phyloP scores from a whole-genome alignment of 2,797 vertebrate genomes.

The Sebastes umbrosus region DNA sequence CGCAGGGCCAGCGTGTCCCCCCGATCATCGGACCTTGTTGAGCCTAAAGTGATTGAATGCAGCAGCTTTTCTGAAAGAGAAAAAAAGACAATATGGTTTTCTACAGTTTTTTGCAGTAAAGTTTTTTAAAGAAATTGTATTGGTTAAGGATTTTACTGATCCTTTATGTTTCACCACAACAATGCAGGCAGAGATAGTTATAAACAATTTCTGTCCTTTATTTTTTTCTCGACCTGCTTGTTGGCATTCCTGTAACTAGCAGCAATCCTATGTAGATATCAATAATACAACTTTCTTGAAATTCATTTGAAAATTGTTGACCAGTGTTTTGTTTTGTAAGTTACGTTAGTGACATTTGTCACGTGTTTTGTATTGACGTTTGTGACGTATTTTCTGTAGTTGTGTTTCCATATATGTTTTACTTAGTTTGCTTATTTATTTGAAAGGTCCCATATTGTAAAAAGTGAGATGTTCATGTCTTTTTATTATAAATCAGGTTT shows the following conservation, averaged over 20 bases:
- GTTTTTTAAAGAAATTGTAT: background rate
- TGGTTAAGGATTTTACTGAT: background rate
- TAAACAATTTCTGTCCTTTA: background rate
- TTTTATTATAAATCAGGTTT: too few relatives aligned
- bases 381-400: too few relatives aligned
- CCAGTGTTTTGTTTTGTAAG: too few relatives aligned
- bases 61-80: background rate
- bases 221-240: background rate
- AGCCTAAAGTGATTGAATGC: background rate
- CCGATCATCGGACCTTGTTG: background rate
- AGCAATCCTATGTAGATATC: background rate
- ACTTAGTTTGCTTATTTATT: too few relatives aligned
- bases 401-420: too few relatives aligned
- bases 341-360: too few relatives aligned
- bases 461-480: too few relatives aligned
- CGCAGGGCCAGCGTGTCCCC: background rate
- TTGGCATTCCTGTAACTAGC: background rate
- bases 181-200: background rate
- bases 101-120: background rate
- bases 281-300: background rate
- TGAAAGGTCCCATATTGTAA: too few relatives aligned
- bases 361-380: too few relatives aligned
- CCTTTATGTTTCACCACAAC: background rate
- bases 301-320: too few relatives aligned
- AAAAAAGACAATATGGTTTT: background rate